phyloP scores from a whole-genome alignment of 2,113 vertebrate genomes.

The Poeciliopsis occidentalis region DNA sequence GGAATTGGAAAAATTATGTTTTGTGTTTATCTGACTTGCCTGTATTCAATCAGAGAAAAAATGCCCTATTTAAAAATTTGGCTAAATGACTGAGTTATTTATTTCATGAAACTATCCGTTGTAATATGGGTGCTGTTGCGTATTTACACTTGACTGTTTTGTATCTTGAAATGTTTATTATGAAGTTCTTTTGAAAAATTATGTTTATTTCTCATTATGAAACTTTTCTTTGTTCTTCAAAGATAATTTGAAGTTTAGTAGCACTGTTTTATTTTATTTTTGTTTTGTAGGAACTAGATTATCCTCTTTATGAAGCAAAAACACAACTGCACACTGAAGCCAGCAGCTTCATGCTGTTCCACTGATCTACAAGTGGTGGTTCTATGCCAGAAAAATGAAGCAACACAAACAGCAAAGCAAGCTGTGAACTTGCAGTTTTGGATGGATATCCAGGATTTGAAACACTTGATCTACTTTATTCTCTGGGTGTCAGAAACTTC shows the following conservation, averaged over 20 bases:
- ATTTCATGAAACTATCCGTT: background rate
- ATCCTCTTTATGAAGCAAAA: constrained; percentile 3
- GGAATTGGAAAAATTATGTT: background rate
- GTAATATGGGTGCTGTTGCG: too few relatives aligned
- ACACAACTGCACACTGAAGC: background rate
- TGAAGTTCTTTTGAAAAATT: background rate
- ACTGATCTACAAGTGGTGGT: constrained; percentile 10
- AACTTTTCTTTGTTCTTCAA: background rate
- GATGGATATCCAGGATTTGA: background rate
- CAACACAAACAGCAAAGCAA: background rate
- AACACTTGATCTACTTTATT: background rate
- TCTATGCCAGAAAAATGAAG: background rate
- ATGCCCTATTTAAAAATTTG: background rate
- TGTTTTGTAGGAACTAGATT: background rate
- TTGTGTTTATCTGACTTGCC: background rate
- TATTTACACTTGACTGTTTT: too few relatives aligned
- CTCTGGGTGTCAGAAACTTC: background rate
- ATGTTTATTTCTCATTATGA: background rate
- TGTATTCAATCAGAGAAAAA: background rate
- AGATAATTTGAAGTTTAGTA: background rate
- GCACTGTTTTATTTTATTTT: background rate
- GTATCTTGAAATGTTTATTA: background rate
- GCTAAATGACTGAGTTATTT: background rate
- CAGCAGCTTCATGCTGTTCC: background rate
- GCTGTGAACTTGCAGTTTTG: background rate